Percentiles rank a stretch among this genome's conserved stretches.
Conservation (phyloP, 2,113 vertebrate genomes). For the Emydura subglobosa region DNA sequence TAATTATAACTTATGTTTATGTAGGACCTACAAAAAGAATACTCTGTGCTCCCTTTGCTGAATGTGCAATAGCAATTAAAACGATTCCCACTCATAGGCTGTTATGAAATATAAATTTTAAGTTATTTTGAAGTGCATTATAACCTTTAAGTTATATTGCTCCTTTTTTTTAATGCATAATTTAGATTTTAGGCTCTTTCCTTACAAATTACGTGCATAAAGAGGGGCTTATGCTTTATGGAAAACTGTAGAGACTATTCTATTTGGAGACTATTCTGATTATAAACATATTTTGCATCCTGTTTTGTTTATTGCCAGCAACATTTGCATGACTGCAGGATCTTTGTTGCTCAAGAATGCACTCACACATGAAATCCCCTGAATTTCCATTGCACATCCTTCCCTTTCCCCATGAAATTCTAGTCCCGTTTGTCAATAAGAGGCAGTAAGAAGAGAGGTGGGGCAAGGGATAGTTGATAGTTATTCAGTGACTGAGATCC, state of each 20-base stretch:
- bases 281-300: slow-evolving; percentile 12
- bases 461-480: background rate
- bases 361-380: background rate
- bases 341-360: background rate
- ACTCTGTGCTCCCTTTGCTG: slow-evolving; percentile 39
- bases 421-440: background rate
- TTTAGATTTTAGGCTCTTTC: slow-evolving; percentile 58
- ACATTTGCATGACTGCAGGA: background rate
- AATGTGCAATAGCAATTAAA: background rate
- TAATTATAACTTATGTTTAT: background rate
- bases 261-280: background rate
- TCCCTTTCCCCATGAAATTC: fast-evolving
- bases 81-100: background rate
- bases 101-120: background rate
- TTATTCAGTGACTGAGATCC: background rate
- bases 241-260: background rate
- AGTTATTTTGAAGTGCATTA: slow-evolving; percentile 32
- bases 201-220: background rate
- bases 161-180: slow-evolving; percentile 62
- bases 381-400: background rate
- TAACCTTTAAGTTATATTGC: slow-evolving; percentile 44
- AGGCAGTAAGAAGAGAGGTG: background rate
- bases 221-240: slow-evolving; percentile 38
- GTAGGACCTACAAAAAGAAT: background rate
- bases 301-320: background rate